phyloP scores from a whole-genome alignment of 2,888 invertebrate species.

The Pardosa pseudoannulata region DNA sequence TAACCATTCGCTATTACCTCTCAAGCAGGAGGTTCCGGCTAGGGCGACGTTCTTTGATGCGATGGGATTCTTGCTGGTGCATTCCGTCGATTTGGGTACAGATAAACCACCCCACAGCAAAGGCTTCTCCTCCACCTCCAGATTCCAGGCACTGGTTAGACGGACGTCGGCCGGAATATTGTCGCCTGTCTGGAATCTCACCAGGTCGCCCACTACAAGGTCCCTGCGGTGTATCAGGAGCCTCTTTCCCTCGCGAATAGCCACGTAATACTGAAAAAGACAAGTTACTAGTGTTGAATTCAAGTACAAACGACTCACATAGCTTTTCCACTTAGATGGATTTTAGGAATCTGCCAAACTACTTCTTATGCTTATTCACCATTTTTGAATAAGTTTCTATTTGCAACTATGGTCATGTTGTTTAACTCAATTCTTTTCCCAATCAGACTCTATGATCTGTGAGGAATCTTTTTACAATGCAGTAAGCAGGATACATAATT shows the following conservation, averaged over 20 bases:
- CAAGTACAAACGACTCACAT: too few species aligned
- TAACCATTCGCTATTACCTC: too few species aligned
- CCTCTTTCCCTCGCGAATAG: constrained; percentile 55
- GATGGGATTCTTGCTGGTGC: constrained; percentile 76
- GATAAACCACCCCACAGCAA: not conserved
- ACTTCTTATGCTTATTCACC: too few species aligned
- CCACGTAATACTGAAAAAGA: constrained; percentile 31
- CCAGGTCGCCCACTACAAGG: constrained; percentile 59
- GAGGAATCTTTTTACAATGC: too few species aligned
- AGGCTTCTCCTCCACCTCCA: constrained; percentile 24
- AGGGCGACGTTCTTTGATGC: constrained; percentile 75
- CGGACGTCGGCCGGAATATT: constrained; percentile 63
- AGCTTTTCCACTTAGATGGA: too few species aligned
- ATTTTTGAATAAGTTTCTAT: too few species aligned
- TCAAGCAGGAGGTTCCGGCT: constrained; percentile 75
- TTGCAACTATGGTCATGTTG: too few species aligned
- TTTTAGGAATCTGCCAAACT: too few species aligned
- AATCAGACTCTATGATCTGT: too few species aligned
- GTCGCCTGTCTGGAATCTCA: constrained; percentile 55
- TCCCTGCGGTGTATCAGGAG: not conserved
- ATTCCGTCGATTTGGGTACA: constrained; percentile 73
- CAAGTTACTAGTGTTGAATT: too few species aligned
- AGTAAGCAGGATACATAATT: too few species aligned
- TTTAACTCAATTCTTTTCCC: too few species aligned
- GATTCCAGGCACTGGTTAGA: constrained; percentile 19